A percentile compares a stretch with the other conserved stretches of the same genome.
Evolutionary conservation across 2,797 vertebrate species (phyloP).

Genomic region (Acipenser transmontanus): DNA sequence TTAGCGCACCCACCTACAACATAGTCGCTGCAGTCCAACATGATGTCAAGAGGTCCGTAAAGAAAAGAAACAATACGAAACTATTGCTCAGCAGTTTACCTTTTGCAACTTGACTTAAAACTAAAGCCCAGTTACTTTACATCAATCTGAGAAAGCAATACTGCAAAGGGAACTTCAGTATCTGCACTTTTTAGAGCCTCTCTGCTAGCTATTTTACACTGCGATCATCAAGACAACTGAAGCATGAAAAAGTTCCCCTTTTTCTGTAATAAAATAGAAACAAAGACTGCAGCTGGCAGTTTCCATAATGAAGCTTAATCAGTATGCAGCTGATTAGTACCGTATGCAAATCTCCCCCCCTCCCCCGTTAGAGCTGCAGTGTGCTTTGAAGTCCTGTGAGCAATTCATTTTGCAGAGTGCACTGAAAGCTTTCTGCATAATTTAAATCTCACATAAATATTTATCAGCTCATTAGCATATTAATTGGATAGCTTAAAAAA

Average conservation of each 20-base stretch:
- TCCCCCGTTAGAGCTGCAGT: constrained; percentile 88
- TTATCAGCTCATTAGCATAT: constrained; percentile 99
- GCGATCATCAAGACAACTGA: constrained; percentile 91
- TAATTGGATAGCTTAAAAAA: constrained; percentile 86
- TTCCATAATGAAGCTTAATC: constrained; percentile 99
- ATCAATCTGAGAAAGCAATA: constrained; percentile 62
- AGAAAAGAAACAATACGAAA: not conserved
- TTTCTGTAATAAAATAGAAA: constrained; percentile 92
- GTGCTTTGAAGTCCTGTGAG: constrained; percentile 98
- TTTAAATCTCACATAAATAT: constrained; percentile 98
- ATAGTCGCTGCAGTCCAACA: constrained; percentile 72
- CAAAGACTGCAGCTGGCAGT: constrained; percentile 97
- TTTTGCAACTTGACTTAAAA: not conserved
- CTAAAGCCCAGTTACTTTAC: constrained; percentile 58
- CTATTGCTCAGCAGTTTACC: not conserved
- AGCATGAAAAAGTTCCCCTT: constrained; percentile 85
- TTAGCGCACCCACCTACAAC: constrained; percentile 67
- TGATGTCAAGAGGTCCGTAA: constrained; percentile 33
- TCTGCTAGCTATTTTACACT: constrained; percentile 58
- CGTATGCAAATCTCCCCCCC: constrained; percentile 91
- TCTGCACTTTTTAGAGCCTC: constrained; percentile 62
- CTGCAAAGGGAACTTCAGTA: constrained; percentile 68
- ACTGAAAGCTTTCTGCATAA: constrained; percentile 99
- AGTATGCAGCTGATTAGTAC: constrained; percentile 99
- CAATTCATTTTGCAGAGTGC: constrained; percentile 95